Evolutionary conservation across 2,113 vertebrate genomes (phyloP).

Genomic region (Edolisoma coerulescens): DNA sequence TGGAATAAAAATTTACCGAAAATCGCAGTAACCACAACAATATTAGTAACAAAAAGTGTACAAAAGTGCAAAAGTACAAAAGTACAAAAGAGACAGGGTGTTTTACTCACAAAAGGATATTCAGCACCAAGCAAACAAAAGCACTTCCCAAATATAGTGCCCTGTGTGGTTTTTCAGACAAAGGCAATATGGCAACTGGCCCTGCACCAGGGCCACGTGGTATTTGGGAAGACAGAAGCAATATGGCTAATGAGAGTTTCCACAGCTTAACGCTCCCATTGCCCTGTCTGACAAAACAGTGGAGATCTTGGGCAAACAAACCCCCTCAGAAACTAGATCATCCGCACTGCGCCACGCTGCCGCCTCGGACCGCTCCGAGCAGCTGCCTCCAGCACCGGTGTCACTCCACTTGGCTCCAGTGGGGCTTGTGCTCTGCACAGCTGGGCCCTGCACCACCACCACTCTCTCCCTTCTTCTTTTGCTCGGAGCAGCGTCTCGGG

Average conservation of each 20-base stretch:
- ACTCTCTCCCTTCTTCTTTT: not conserved
- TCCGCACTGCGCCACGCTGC: not conserved
- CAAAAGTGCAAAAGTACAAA: no score
- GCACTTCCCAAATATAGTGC: not conserved
- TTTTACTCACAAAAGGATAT: not conserved
- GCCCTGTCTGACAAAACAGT: not conserved
- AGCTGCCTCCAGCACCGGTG: not conserved
- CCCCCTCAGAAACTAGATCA: not conserved
- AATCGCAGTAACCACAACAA: not conserved
- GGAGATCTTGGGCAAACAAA: not conserved
- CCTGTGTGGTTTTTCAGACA: not conserved
- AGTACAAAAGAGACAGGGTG: not conserved
- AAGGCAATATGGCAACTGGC: not conserved
- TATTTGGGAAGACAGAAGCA: not conserved
- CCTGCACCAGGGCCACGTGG: rapidly evolving
- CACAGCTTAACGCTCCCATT: not conserved
- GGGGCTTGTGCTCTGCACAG: not conserved
- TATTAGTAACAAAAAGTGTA: not conserved
- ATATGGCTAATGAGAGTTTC: not conserved
- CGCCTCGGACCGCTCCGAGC: rapidly evolving
- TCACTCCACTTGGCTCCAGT: not conserved
- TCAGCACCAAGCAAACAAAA: not conserved
- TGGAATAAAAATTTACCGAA: not conserved
- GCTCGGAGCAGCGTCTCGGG: rapidly evolving
- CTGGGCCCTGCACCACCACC: not conserved